Percentiles rank a stretch among this genome's conserved stretches.
phyloP scores from a whole-genome alignment of 2,888 invertebrate species.

The Pyrrhosoma nymphula region DNA sequence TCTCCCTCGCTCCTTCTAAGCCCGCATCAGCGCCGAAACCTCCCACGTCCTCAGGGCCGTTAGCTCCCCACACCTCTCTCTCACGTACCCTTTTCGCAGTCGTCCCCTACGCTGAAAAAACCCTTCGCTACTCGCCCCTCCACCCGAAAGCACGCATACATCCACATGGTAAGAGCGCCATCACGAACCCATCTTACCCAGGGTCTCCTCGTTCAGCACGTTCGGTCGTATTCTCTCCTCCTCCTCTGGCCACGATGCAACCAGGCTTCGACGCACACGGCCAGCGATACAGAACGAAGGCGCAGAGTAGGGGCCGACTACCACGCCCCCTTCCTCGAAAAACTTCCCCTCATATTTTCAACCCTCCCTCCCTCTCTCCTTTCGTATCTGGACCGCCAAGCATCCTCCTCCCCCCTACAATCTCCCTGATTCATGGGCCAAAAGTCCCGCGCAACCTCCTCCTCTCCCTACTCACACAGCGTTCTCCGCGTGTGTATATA shows the following conservation, averaged over 20 bases:
- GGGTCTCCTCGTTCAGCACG: neutral
- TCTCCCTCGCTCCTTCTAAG: neutral
- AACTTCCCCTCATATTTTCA: neutral
- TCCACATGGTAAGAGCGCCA: neutral
- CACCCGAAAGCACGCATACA: neutral
- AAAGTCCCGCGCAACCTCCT: neutral
- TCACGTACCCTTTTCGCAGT: neutral
- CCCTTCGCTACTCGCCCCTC: neutral
- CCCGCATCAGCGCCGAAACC: conserved; percentile 37
- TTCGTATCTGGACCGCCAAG: neutral
- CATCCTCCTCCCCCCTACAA: neutral
- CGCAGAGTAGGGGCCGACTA: neutral
- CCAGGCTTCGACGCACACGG: neutral
- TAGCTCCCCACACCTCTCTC: neutral
- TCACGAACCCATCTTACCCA: neutral
- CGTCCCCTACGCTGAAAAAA: neutral
- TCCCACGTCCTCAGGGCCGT: neutral
- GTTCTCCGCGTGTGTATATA: neutral
- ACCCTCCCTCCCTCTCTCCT: neutral
- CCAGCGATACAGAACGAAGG: neutral
- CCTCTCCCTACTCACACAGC: neutral
- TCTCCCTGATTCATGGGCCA: too few species aligned
- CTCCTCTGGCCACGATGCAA: too few species aligned
- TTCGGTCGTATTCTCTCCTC: neutral
- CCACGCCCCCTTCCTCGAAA: neutral